Conservation (phyloP, 2,113 vertebrate species). For the Blennius ocellaris region DNA sequence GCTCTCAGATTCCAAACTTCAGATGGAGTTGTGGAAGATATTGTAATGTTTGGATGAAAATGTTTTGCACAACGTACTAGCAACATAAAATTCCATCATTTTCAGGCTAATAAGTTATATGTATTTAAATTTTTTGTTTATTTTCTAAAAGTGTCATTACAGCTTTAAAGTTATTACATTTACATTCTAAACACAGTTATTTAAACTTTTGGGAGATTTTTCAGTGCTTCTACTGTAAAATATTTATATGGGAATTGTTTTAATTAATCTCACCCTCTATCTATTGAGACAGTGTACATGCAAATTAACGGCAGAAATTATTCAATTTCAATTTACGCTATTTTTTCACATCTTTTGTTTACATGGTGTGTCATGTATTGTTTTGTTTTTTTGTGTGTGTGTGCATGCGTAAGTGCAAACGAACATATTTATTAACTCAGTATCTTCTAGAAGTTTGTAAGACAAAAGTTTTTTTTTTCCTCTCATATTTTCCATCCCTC, state of each 20-base stretch:
- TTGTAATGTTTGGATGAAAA: constrained; percentile 5
- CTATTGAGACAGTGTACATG: not conserved
- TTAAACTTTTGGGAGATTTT: constrained; percentile 3
- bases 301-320: not conserved
- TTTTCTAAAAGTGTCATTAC: not conserved
- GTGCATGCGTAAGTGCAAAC: not conserved
- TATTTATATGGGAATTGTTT: constrained; percentile 4
- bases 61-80: not conserved
- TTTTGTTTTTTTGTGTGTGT: too few species aligned
- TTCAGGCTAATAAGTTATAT: not conserved
- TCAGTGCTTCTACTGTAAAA: not conserved
- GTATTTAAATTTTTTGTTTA: not conserved
- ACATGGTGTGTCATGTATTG: not conserved
- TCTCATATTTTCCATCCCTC: not conserved
- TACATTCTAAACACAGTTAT: not conserved
- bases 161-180: not conserved
- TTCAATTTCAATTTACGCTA: not conserved
- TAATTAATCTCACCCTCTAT: not conserved
- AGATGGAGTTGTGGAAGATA: not conserved
- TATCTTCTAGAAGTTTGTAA: constrained; percentile 19
- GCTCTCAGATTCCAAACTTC: constrained; percentile 24
- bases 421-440: not conserved
- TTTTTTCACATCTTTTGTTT: not conserved
- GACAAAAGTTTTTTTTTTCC: not conserved
- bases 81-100: not conserved